These are phyloP conservation scores for Brachionus sp. DNA, from an alignment of 1,140 invertebrate species.

Conservation along the genomic window DNA sequence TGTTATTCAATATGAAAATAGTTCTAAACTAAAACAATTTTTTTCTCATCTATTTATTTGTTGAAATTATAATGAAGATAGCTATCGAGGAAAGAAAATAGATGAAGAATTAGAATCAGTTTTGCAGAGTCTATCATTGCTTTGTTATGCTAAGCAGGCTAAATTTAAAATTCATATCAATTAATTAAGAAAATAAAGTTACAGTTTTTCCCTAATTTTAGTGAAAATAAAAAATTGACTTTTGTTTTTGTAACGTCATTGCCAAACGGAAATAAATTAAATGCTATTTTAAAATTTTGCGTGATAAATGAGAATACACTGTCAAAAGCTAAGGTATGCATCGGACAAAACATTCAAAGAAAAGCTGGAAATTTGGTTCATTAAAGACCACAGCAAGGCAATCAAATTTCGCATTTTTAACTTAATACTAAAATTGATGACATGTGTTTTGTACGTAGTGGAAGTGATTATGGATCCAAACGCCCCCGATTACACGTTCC, in stretches of 20 bases:
- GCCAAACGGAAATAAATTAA: background rate
- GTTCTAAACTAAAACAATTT: background rate
- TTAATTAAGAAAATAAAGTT: background rate
- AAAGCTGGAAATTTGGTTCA: constrained; percentile 45
- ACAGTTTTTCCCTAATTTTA: background rate
- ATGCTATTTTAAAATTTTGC: background rate
- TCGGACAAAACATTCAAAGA: constrained; percentile 44
- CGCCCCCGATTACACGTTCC: background rate
- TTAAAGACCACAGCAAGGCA: constrained; percentile 40
- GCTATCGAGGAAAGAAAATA: constrained; percentile 18
- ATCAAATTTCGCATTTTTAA: constrained; percentile 75
- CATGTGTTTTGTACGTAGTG: constrained; percentile 86
- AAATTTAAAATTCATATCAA: background rate
- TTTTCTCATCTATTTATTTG: background rate
- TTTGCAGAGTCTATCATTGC: background rate
- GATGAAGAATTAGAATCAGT: background rate
- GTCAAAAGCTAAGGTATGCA: constrained; percentile 40
- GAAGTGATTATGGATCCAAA: constrained; percentile 73
- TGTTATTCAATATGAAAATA: background rate
- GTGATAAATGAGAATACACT: constrained; percentile 32
- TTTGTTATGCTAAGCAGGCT: background rate
- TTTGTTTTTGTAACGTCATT: background rate
- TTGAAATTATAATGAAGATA: constrained; percentile 13
- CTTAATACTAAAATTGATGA: constrained; percentile 84
- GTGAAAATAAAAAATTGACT: constrained; percentile 16